Evolutionary conservation across 1,140 invertebrate genomes (phyloP).

Genomic region (Drosophila serrata): DNA sequence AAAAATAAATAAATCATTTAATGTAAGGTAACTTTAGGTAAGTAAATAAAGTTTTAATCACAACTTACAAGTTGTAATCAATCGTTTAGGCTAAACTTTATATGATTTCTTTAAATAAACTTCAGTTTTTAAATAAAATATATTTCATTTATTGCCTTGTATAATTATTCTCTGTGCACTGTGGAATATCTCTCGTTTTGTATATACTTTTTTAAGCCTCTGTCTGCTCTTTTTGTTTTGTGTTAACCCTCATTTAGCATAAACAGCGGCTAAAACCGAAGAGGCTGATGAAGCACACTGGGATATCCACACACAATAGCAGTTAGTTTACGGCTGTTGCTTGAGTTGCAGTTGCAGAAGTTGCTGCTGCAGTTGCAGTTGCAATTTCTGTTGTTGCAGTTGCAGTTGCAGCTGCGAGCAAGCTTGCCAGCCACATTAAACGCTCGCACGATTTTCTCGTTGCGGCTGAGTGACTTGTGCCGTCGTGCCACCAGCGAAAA

Average conservation of each 20-base stretch:
- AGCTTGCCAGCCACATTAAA: constrained; percentile 64
- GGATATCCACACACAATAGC: constrained; percentile 53
- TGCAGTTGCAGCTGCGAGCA: constrained; percentile 43
- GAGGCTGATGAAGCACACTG: constrained; percentile 24
- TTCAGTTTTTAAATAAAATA: not conserved
- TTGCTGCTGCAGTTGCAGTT: constrained; percentile 44
- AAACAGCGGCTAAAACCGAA: constrained; percentile 42
- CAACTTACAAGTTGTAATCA: not conserved
- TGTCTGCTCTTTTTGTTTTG: constrained; percentile 27
- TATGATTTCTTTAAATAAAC: not conserved
- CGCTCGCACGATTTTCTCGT: constrained; percentile 82
- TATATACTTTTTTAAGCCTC: constrained; percentile 24
- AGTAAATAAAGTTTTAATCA: no score
- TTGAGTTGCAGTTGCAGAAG: constrained; percentile 48
- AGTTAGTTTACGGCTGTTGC: constrained; percentile 48
- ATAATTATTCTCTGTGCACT: not conserved
- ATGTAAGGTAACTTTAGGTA: not conserved
- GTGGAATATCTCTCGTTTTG: constrained; percentile 11
- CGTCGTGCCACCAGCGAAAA: constrained; percentile 73
- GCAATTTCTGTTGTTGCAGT: constrained; percentile 29
- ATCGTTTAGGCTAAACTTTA: not conserved
- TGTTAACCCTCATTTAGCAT: constrained; percentile 80
- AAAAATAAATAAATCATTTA: not conserved
- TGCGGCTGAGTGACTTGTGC: constrained; percentile 82
- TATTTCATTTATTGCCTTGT: not conserved